Evolutionary conservation across 2,113 vertebrate genomes (phyloP).

Genomic region (Bos indicus): DNA sequence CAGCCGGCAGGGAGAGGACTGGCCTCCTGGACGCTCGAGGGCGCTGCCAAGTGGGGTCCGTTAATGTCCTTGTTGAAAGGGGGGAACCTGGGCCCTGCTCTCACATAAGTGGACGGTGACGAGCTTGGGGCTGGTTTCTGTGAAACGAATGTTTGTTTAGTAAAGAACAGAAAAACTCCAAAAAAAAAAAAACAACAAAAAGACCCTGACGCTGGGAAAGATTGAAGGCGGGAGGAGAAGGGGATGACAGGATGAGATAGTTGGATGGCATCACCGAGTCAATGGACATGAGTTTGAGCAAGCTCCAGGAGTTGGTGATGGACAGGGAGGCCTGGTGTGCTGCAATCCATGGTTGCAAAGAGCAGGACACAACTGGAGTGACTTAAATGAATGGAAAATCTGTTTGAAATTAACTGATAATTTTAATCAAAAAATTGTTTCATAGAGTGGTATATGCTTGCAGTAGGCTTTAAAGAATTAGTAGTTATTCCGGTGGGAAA

Average conservation of each 20-base stretch:
- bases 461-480: background rate
- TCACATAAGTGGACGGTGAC: background rate
- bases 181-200: no score
- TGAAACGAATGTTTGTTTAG: background rate
- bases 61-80: background rate
- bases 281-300: background rate
- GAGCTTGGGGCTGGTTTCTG: background rate
- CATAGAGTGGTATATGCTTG: background rate
- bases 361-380: background rate
- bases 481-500: background rate
- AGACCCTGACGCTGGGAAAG: background rate
- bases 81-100: background rate
- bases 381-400: background rate
- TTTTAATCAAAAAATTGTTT: background rate
- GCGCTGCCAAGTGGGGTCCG: slow-evolving; percentile 21
- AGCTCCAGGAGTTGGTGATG: background rate
- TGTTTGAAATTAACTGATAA: background rate
- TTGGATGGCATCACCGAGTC: background rate
- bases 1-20: slow-evolving; percentile 50
- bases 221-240: background rate
- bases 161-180: slow-evolving; percentile 48
- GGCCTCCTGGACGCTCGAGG: slow-evolving; percentile 26
- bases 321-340: background rate
- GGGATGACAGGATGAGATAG: accelerated
- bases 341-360: background rate